Evolutionary conservation across 2,797 vertebrate genomes (phyloP).

Genomic region (Pipistrellus pygmaeus): DNA sequence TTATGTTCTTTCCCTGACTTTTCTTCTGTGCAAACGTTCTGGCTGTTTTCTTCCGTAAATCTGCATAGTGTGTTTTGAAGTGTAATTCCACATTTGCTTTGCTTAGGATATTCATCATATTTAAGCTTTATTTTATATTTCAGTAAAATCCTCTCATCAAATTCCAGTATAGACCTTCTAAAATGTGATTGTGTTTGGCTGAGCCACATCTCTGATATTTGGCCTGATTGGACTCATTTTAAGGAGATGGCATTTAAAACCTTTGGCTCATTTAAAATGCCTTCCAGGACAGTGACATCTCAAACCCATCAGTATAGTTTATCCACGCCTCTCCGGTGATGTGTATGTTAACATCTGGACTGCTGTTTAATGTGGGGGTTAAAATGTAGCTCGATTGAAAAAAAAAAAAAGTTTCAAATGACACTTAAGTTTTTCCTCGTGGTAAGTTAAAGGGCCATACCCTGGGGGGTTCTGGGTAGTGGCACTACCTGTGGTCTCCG

Average conservation of each 20-base stretch:
- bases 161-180: neutral
- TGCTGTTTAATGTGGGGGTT: neutral
- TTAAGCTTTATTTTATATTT: slow-evolving; percentile 55
- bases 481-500: neutral
- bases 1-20: slow-evolving; percentile 40
- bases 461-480: neutral
- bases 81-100: slow-evolving; percentile 6
- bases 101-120: slow-evolving; percentile 38
- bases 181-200: neutral
- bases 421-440: neutral
- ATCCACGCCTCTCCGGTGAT: neutral
- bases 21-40: neutral
- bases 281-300: neutral
- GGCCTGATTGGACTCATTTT: neutral
- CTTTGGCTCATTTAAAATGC: neutral
- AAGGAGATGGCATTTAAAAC: neutral
- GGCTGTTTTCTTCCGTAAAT: neutral
- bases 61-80: neutral
- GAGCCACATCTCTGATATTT: neutral
- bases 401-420: neutral
- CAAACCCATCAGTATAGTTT: neutral
- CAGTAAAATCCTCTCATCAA: neutral
- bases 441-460: neutral
- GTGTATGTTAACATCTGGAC: neutral
- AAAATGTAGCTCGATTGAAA: slow-evolving; percentile 14